Base-by-base conservation (phyloP, 2,888 invertebrate species). In the Acleris literana region DNA sequence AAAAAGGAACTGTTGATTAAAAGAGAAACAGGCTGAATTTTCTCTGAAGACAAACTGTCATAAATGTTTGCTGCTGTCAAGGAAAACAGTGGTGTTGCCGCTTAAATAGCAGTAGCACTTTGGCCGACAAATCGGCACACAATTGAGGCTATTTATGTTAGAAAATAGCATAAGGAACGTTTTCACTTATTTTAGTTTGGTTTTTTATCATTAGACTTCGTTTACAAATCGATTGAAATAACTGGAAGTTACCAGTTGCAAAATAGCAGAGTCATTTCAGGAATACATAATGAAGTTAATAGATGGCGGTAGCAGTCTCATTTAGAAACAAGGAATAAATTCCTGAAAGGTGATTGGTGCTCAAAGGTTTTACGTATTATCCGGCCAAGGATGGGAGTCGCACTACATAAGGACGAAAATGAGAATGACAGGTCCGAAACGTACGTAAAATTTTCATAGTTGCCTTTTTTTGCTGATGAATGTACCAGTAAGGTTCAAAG, bases 1-100 rank as follows among this genome's bases (percentile, higher is more conserved):
- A 89, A 91, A 91, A 86, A 82, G 77, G 89, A 89, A 90, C 81
- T 87, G 80, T 87, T 86, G 84, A 83, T 75, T 76, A 86, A 90
- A 88, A 85, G 76, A 84, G 88, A 90, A 89, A 84, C 90, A 89
- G 88, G 78, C 82, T 83, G 86, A 83, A 78, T 81, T 79, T 80
- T 74, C 82, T 76, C 79, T 72, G 76, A 74, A 81, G 80, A 70
- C 70, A 64, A 80, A 78, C 66, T 66, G 67, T 68, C 68, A 59
- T 48, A 59, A 53, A 16, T 53, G 65, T 66, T 67, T 65, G 76
- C 76, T 78, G 72, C 78, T 79, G 76, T 74, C 78, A 74, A 74
- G 73, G 25, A 33, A 58, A 58, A 44, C 57, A 43, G 39, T 17
- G 22, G 62, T 69, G 63, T 72, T 75, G 65, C 68, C 69, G 7